A percentile compares a stretch with the other conserved stretches of the same genome.
Evolutionary conservation across 2,113 vertebrate species (phyloP).

Genomic region (Xyrauchen texanus): DNA sequence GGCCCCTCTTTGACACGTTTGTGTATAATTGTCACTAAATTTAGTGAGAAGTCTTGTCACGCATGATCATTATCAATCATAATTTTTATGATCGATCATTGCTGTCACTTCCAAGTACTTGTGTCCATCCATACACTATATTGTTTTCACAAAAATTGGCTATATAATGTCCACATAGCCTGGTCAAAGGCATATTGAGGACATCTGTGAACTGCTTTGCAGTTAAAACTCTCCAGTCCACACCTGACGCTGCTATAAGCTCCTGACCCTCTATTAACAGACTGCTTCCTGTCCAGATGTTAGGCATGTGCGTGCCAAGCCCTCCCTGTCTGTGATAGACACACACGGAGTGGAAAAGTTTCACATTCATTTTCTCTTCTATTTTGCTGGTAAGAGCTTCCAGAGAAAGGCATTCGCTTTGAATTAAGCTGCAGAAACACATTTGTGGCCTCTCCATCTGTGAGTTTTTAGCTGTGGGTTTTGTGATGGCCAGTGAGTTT

Average conservation of each 20-base stretch:
- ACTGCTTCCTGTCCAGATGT: constrained; percentile 33
- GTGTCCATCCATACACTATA: not conserved
- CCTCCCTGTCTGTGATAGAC: constrained; percentile 12
- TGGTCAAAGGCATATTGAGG: constrained; percentile 16
- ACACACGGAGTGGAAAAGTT: constrained; percentile 23
- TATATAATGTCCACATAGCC: not conserved
- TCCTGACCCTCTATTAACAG: constrained; percentile 29
- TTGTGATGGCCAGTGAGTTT: not conserved
- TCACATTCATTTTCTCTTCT: constrained; percentile 18
- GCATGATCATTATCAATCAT: no score
- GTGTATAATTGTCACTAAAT: no score
- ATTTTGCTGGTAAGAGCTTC: constrained; percentile 19
- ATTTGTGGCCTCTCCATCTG: constrained; percentile 31
- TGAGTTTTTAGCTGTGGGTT: constrained; percentile 18
- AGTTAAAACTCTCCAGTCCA: constrained; percentile 12
- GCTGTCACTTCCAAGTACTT: no score
- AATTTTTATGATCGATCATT: no score
- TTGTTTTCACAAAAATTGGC: not conserved
- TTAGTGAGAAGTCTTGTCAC: no score
- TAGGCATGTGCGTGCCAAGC: constrained; percentile 7
- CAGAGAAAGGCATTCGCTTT: constrained; percentile 30
- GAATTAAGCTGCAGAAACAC: constrained; percentile 24
- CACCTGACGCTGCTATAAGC: constrained; percentile 20
- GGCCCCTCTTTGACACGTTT: no score
- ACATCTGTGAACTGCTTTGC: constrained; percentile 26